These are phyloP conservation scores for Drosophila silvestris DNA, from an alignment of 2,888 invertebrate genomes.

Conservation along the genomic window DNA sequence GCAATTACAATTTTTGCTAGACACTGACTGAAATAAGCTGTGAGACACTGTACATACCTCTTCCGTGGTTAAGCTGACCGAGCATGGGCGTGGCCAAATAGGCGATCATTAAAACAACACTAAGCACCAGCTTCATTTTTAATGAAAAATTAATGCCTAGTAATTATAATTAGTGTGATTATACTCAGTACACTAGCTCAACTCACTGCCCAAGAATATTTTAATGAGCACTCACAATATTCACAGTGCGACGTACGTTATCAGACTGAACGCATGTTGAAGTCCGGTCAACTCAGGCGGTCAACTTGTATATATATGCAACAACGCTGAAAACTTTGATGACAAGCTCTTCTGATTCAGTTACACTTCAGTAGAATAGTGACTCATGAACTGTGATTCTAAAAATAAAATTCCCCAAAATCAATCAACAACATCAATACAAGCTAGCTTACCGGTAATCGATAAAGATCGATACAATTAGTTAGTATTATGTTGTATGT, in stretches of 20 bases:
- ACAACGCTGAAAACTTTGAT: not conserved
- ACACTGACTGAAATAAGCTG: too few relatives aligned
- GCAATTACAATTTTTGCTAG: too few relatives aligned
- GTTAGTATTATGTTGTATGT: conserved; percentile 52
- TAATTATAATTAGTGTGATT: not conserved
- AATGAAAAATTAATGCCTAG: too few relatives aligned
- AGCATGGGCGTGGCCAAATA: conserved; percentile 37
- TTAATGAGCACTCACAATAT: conserved; percentile 30
- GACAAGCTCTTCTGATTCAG: conserved; percentile 21
- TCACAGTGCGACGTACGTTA: conserved; percentile 55
- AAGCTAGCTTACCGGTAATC: not conserved
- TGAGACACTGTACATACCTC: conserved; percentile 31
- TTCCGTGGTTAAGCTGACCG: conserved; percentile 59
- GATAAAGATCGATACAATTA: too few relatives aligned
- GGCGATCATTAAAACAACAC: conserved; percentile 48
- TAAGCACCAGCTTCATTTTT: conserved; percentile 45
- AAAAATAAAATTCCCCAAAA: conserved; percentile 44
- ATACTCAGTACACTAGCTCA: not conserved
- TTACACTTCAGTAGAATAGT: not conserved
- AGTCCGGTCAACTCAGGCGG: conserved; percentile 10
- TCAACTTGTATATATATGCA: conserved; percentile 38
- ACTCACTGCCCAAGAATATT: not conserved
- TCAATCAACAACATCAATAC: not conserved
- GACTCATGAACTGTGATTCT: conserved; percentile 19
- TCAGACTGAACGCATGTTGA: conserved; percentile 62